Base-by-base conservation (phyloP, 2,797 vertebrate species). In the Orientallactaga sibirica region DNA sequence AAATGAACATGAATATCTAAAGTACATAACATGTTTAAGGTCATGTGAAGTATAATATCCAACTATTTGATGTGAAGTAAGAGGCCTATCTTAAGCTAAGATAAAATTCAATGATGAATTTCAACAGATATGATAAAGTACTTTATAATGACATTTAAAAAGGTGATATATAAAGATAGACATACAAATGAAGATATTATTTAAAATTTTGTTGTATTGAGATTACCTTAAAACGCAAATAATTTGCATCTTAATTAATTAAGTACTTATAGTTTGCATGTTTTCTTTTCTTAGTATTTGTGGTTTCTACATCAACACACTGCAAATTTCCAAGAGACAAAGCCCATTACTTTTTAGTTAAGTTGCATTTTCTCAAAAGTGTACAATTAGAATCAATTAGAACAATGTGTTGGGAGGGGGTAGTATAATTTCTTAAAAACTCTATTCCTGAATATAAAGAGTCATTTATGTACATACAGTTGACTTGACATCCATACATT, bases 101-200 rank as follows among this genome's bases (percentile, higher is more conserved):
- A n/a, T 74, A 68, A 96, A 88, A 92, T 85, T 86, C 67, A 88
- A 9, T 78, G 33, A 67, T 61, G 67, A 93, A 92, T 86, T 91
- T 91, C 52, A 91, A 18, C 81, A 18, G 70, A 43, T 71, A 71
- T 25, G 66, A 79, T 90, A 11, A 79, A 86, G 62, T 58, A 58
- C 5, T 74, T 93, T 18, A 43, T 19, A 84, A 84, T 67, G 64
- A 77, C 22, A 22, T 78, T 93, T 37, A 33, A 2, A 87, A 90
- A 88, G 84, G 88, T 85, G 52, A 70, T 18, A 86, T 22, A 43
- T 4, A 70, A 80, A 93, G 87, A 33, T 76, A 62, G 66, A 33
- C 88, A 67, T 79, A 11, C 11, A 92, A 94, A 67, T 94, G 11
- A 78, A 83, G 4, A 64, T 20, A 66, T 67, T 86, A 22, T 94